Base-by-base conservation (phyloP, 1,140 invertebrate genomes). In the Hetaerina americana region DNA sequence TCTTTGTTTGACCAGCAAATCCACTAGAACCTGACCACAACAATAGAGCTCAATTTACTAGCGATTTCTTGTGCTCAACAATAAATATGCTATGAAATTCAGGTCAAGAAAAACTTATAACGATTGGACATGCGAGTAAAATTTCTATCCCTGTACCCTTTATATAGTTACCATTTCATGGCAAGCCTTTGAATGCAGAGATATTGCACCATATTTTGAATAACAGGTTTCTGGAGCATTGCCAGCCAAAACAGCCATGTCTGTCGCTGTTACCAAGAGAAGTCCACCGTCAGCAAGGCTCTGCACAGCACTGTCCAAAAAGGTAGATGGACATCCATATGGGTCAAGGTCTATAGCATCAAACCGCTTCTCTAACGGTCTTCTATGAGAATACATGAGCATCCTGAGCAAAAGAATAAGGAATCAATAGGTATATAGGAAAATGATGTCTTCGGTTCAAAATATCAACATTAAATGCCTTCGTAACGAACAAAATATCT, bases 221-320 rank as follows among this genome's bases (percentile, higher is more conserved):
- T 90, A 93, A 80, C 95, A 99, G 0, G 95, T 94, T 81, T 99
- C 96, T 0, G 94, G 90, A 3, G 90, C 87, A 84, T 98, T 99
- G 0, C 98, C 98, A 76, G 95, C 96, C 66, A 99, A 81, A 12
- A 98, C 90, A 0, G 96, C 97, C 92, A 97, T 96, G 80, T 99
- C 98, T 0, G 98, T 99, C 25, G 95, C 96, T 0, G 98, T 99
- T 0, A 99, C 88, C 73, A 98, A 86, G n/a, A 99, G 81, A 10
- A 94, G 76, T 0, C 92, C 92, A 12, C 90, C 91, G 76, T 94
- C 89, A 27, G 85, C 83, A 0, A 94, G 82, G 75, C 88, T 87
- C 78, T 94, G 91, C 0, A 99, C 90, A 0, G 95, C 95, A 1
- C 90, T 85, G 81, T 99, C 97, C 0, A 99, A 83, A 82, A 99